phyloP scores from a whole-genome alignment of 2,797 vertebrate species.

The Hydrocynus forskahlii region DNA sequence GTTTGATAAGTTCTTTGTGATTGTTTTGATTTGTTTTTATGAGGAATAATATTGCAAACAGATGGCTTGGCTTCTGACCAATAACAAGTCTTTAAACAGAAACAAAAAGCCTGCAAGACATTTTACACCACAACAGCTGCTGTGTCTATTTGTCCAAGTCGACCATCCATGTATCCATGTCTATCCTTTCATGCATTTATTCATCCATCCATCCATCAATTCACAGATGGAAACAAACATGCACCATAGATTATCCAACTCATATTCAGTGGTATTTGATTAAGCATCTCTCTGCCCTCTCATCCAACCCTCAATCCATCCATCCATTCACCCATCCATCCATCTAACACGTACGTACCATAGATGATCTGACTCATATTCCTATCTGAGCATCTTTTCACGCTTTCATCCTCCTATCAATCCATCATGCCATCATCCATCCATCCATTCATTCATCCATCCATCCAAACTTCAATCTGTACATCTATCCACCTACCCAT shows the following conservation, averaged over 20 bases:
- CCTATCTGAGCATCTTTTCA: no score
- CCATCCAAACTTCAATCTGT: neutral
- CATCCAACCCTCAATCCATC: neutral
- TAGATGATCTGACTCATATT: no score
- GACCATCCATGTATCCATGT: neutral
- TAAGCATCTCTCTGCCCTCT: neutral
- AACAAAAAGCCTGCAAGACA: conserved; percentile 40
- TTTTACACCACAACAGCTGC: conserved; percentile 43
- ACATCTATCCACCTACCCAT: neutral
- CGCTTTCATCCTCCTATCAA: neutral
- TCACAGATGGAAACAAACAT: neutral
- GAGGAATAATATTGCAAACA: conserved; percentile 38
- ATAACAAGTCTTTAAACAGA: conserved; percentile 42
- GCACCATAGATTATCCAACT: neutral
- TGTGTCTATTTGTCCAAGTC: conserved; percentile 5
- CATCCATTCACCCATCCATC: neutral
- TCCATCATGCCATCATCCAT: neutral
- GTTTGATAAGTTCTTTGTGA: conserved; percentile 4
- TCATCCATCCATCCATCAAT: neutral
- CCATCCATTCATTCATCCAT: neutral
- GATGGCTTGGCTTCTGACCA: conserved; percentile 45
- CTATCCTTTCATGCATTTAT: no score
- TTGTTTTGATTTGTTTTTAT: conserved; percentile 17
- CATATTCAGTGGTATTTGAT: neutral
- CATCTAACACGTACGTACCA: neutral